Evolutionary conservation across 2,888 invertebrate genomes (phyloP).

Genomic region (Artemia sinica): DNA sequence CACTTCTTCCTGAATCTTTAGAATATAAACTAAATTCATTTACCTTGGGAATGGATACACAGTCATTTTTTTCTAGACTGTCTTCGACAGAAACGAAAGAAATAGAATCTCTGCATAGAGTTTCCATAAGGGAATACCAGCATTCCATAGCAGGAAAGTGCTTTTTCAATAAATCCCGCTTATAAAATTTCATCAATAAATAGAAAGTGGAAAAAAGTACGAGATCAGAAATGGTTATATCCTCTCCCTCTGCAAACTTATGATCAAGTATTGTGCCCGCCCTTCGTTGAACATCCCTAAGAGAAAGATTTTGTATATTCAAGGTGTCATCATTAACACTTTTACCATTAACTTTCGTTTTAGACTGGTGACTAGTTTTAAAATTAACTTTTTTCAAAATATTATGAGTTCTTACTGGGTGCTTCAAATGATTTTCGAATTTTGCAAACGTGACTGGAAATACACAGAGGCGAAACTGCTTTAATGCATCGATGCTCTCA

Average conservation of each 20-base stretch:
- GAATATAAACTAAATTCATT: background rate
- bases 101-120: conserved; percentile 18
- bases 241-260: conserved; percentile 62
- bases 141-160: conserved; percentile 17
- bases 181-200: conserved; percentile 36
- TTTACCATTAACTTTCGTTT: conserved; percentile 33
- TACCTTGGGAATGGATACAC: background rate
- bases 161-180: conserved; percentile 2
- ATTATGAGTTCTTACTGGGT: conserved; percentile 70
- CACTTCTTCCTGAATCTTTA: background rate
- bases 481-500: conserved; percentile 37
- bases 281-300: conserved; percentile 11
- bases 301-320: background rate
- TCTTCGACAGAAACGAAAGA: background rate
- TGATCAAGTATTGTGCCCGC: conserved; percentile 36
- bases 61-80: background rate
- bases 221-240: conserved; percentile 63
- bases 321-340: conserved; percentile 32
- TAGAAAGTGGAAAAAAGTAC: conserved; percentile 54
- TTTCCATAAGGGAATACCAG: conserved; percentile 9
- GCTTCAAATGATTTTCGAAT: conserved; percentile 65
- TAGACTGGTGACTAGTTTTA: conserved; percentile 28
- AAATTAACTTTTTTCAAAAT: conserved; percentile 44
- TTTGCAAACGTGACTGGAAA: conserved; percentile 52
- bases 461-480: conserved; percentile 24